Percentiles rank a stretch among this genome's conserved stretches.
Evolutionary conservation across 1,140 invertebrate genomes (phyloP).

Genomic region (Phocides pigmalion): DNA sequence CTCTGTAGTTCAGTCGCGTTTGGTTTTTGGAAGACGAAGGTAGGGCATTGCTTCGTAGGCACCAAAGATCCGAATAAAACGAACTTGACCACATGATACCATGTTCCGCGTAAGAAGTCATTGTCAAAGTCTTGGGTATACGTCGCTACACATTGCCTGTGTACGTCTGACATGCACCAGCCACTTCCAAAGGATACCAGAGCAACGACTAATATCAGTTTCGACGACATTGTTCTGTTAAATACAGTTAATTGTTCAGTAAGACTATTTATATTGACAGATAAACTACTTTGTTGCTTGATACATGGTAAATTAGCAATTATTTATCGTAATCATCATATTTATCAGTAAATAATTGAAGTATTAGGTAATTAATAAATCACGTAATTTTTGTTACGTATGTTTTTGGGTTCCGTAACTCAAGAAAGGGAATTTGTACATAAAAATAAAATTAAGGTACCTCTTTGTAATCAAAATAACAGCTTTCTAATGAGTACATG

Average conservation of each 20-base stretch:
- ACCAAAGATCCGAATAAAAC: background rate
- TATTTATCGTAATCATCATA: no score
- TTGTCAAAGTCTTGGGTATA: constrained; percentile 14
- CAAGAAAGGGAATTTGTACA: no score
- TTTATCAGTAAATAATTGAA: no score
- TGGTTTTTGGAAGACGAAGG: constrained; percentile 17
- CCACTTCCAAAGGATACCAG: background rate
- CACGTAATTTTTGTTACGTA: no score
- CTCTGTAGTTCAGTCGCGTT: constrained; percentile 22
- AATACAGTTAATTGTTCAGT: background rate
- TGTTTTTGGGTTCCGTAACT: no score
- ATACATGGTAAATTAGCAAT: no score
- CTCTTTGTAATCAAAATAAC: no score
- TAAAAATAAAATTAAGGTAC: no score
- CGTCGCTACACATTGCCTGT: background rate
- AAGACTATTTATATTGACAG: background rate
- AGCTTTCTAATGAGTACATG: no score
- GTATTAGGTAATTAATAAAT: no score
- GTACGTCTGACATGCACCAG: background rate
- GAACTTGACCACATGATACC: constrained; percentile 39
- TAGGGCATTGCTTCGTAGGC: constrained; percentile 13
- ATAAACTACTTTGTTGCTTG: background rate
- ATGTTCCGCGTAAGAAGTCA: constrained; percentile 34
- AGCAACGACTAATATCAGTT: background rate
- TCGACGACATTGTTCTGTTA: background rate